Evolutionary conservation across 2,113 vertebrate genomes (phyloP), one percentile per base, ranked within the genome.

Genomic region (Pongo pygmaeus): DNA sequence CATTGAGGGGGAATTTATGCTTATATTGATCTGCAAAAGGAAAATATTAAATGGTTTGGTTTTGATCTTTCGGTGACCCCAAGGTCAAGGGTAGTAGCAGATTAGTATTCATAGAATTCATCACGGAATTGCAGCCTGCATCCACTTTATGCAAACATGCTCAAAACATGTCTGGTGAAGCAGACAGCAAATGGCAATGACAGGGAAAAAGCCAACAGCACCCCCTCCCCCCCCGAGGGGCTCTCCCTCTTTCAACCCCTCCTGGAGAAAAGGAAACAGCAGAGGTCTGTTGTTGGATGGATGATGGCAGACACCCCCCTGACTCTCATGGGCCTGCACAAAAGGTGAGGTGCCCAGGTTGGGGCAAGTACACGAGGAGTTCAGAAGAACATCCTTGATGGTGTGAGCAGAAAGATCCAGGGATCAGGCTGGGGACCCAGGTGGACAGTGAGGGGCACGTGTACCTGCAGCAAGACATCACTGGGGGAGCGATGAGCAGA

Each of bases 11-110:
- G 99, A 99, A 99, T 99, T 99, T 99, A 99, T 99, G 99, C 99
- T 98, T 97, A 98, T 99, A 99, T 99, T 99, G 99, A 99, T 99
- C 99, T 99, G 98, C 99, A 99, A 99, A 99, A 99, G 99, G 99
- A 99, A 99, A 99, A 99, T 99, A 99, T 99, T 99, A 99, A 99
- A 99, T 99, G 99, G 99, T 99, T 99, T 99, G 99, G 99, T 99
- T 99, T 99, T 99, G 99, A 99, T 99, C 99, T 99, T 99, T 99
- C 98, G 97, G 98, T 99, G 99, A 99, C 99, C 99, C 95, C 96
- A 95, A 98, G 99, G 99, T 99, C 99, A 99, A 99, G 99, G 99
- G 99, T 99, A 99, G 99, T 99, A 99, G 99, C 99, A 99, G 99
- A 99, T 99, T 99, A 99, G 99, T 99, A 99, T 99, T 99, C 99